A percentile compares a stretch with the other conserved stretches of the same genome.
Evolutionary conservation across 2,888 invertebrate genomes (phyloP).

Genomic region (Lobophora halterata): DNA sequence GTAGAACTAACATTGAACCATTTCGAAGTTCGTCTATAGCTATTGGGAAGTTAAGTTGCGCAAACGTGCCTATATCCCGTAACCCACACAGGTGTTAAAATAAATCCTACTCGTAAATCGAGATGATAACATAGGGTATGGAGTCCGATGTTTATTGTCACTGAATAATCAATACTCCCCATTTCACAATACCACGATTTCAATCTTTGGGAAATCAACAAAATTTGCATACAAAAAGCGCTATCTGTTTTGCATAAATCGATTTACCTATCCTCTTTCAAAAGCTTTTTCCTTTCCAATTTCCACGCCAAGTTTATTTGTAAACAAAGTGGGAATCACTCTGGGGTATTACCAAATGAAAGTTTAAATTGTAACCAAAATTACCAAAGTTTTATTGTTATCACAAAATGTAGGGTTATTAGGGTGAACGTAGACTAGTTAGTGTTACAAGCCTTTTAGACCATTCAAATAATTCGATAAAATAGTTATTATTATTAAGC

Average conservation of each 20-base stretch:
- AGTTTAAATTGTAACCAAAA: slow-evolving; percentile 62
- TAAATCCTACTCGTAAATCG: slow-evolving; percentile 37
- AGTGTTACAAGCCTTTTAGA: too few species aligned
- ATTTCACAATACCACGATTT: slow-evolving; percentile 71
- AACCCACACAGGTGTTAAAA: slow-evolving; percentile 24
- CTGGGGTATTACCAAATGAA: slow-evolving; percentile 76
- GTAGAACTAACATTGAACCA: neutral
- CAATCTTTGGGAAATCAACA: slow-evolving; percentile 77
- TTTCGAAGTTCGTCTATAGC: slow-evolving; percentile 1
- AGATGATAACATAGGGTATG: slow-evolving; percentile 41
- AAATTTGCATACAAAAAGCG: slow-evolving; percentile 79
- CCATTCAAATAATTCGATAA: too few species aligned
- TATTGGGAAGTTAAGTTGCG: neutral
- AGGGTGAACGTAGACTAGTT: neutral
- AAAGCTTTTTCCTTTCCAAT: slow-evolving; percentile 75
- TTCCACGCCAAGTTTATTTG: slow-evolving; percentile 76
- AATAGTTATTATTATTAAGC: too few species aligned
- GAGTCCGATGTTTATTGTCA: slow-evolving; percentile 46
- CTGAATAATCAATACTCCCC: slow-evolving; percentile 65
- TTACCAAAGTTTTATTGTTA: slow-evolving; percentile 50
- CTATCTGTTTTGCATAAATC: slow-evolving; percentile 78
- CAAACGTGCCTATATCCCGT: slow-evolving; percentile 5
- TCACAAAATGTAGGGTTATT: slow-evolving; percentile 8
- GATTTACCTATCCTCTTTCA: slow-evolving; percentile 77
- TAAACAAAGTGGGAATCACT: slow-evolving; percentile 77